Evolutionary conservation across 2,888 invertebrate species (phyloP).

Genomic region (Germaria angustata): DNA sequence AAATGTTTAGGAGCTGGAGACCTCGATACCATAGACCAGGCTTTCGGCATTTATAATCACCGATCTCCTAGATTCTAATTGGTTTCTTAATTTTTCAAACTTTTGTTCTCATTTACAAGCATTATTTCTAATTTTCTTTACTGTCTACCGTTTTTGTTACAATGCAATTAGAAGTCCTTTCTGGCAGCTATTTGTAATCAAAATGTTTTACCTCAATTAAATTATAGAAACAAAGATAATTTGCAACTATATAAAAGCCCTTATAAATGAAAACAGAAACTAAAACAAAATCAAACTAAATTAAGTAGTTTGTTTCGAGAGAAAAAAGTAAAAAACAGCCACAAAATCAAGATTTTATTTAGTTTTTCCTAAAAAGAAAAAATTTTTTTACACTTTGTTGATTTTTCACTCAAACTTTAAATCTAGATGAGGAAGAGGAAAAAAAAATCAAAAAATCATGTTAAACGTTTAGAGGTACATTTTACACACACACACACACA

Average conservation of each 20-base stretch:
- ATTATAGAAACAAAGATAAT: conserved; percentile 55
- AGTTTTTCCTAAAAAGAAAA: conserved; percentile 25
- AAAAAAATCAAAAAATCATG: conserved; percentile 18
- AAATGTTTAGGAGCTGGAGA: no score
- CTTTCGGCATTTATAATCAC: no score
- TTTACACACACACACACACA: neutral
- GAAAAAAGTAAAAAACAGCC: conserved; percentile 16
- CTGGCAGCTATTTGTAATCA: conserved; percentile 53
- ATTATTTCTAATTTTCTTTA: no score
- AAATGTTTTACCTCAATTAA: conserved; percentile 66
- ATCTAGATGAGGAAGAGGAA: conserved; percentile 37
- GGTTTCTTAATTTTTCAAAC: no score
- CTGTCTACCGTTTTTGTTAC: conserved; percentile 4
- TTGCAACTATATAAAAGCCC: conserved; percentile 40
- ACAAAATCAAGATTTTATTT: conserved; percentile 62
- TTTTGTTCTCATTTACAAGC: no score
- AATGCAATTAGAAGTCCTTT: conserved; percentile 48
- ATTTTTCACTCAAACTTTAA: conserved; percentile 55
- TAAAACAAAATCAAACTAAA: conserved; percentile 49
- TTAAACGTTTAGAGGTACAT: conserved; percentile 50
- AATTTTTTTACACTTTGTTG: conserved; percentile 60
- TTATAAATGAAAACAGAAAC: conserved; percentile 23
- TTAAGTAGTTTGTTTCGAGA: conserved; percentile 45
- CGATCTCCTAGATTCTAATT: no score
- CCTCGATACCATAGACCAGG: no score